Conservation (phyloP, 2,888 invertebrate genomes). For the Aphrophora alni region DNA sequence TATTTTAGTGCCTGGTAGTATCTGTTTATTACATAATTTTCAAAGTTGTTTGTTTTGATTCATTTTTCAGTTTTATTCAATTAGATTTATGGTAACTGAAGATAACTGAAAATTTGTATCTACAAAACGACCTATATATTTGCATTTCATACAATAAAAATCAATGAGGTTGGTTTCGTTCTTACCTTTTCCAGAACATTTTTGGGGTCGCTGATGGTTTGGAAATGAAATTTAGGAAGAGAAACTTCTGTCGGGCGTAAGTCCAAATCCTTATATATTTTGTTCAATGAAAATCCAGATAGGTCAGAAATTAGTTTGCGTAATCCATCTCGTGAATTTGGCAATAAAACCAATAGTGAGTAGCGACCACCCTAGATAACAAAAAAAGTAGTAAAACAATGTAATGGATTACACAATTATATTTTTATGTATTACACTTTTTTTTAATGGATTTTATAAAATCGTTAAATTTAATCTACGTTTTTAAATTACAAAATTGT, state of each 20-base stretch:
- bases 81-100: too few species aligned
- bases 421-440: too few species aligned
- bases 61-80: too few species aligned
- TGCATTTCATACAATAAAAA: too few species aligned
- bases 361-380: conserved; percentile 65
- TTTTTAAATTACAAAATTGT: too few species aligned
- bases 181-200: conserved; percentile 64
- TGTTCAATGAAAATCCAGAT: conserved; percentile 59
- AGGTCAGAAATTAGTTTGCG: conserved; percentile 63
- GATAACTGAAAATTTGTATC: too few species aligned
- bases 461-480: too few species aligned
- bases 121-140: too few species aligned
- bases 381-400: conserved; percentile 20
- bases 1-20: too few species aligned
- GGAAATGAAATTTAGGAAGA: conserved; percentile 67
- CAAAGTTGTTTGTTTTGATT: too few species aligned
- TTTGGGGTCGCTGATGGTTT: conserved; percentile 69
- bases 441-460: too few species aligned
- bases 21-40: too few species aligned
- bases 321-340: conserved; percentile 65
- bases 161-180: conserved; percentile 10
- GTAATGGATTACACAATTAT: neutral
- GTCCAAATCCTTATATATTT: conserved; percentile 59
- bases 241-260: conserved; percentile 62
- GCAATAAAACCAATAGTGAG: conserved; percentile 64